Percentiles rank a stretch among this genome's conserved stretches.
phyloP scores from a whole-genome alignment of 2,797 vertebrate species.

The Cuniculus paca region DNA sequence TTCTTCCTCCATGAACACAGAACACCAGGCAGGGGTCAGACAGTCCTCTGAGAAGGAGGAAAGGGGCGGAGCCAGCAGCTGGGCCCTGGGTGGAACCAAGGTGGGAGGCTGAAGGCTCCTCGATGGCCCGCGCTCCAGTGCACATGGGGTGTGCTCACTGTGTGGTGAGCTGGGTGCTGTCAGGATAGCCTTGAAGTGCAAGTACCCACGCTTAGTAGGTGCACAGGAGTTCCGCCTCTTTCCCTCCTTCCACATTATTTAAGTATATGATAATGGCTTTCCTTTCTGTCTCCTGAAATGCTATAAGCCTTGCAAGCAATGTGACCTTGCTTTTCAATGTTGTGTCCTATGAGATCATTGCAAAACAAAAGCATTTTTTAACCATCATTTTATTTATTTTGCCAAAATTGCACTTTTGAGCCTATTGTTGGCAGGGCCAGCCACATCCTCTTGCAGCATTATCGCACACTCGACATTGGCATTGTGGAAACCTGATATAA shows the following conservation, averaged over 20 bases:
- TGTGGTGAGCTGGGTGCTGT: neutral
- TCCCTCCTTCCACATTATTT: too few relatives aligned
- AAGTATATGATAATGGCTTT: neutral
- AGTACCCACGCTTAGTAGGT: neutral
- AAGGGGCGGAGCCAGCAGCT: neutral
- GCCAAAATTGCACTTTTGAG: constrained; percentile 80
- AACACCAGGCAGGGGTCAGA: neutral
- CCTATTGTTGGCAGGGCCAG: constrained; percentile 62
- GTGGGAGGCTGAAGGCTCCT: rapidly evolving
- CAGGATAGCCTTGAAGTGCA: rapidly evolving
- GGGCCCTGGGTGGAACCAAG: too few relatives aligned
- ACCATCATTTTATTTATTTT: constrained; percentile 81
- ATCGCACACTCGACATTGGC: neutral
- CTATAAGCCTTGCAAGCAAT: neutral
- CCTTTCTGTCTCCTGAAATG: rapidly evolving
- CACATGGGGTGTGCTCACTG: neutral
- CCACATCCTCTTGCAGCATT: neutral
- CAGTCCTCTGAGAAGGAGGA: rapidly evolving
- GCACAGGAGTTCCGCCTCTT: neutral
- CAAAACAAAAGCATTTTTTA: constrained; percentile 61
- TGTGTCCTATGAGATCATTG: constrained; percentile 78
- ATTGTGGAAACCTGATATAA: constrained; percentile 52
- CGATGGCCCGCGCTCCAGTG: neutral
- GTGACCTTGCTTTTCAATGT: constrained; percentile 62
- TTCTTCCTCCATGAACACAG: neutral